These are phyloP conservation scores for Leptothorax acervorum DNA, from an alignment of 2,888 invertebrate genomes.

Conservation along the genomic window DNA sequence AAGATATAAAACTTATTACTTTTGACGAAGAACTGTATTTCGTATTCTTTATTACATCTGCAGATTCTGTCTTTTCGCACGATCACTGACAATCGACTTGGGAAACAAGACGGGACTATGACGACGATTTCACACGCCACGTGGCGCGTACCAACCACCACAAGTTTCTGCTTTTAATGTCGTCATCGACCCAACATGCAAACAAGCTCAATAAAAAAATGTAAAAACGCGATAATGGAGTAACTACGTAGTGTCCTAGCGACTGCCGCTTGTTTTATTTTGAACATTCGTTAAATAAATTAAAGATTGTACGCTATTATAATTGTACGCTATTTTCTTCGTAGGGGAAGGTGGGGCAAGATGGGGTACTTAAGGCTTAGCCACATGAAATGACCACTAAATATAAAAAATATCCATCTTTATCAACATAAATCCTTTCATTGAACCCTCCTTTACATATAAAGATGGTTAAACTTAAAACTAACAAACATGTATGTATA, in stretches of 20 bases:
- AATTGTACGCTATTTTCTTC: background rate
- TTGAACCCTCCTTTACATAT: too few relatives aligned
- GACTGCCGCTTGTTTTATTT: background rate
- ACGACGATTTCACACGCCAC: conserved; percentile 51
- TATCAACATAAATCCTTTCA: too few relatives aligned
- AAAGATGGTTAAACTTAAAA: too few relatives aligned
- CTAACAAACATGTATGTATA: too few relatives aligned
- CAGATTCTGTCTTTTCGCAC: conserved; percentile 5
- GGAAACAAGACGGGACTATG: conserved; percentile 20
- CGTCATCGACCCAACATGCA: conserved; percentile 20
- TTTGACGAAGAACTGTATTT: background rate
- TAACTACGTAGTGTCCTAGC: background rate
- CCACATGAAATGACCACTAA: too few relatives aligned
- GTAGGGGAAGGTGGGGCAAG: too few relatives aligned
- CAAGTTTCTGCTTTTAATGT: conserved; percentile 48
- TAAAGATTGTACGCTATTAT: background rate
- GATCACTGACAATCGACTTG: conserved; percentile 18
- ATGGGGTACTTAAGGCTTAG: too few relatives aligned
- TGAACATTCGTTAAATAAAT: background rate
- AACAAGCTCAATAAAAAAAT: conserved; percentile 19
- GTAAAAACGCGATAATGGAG: background rate
- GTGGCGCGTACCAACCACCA: conserved; percentile 52
- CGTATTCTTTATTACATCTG: conserved; percentile 2
- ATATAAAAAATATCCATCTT: too few relatives aligned
- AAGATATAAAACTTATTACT: conserved; percentile 36